Evolutionary conservation across 2,113 vertebrate genomes (phyloP), one percentile per base, ranked within the genome.

Genomic region (Lates calcarifer): DNA sequence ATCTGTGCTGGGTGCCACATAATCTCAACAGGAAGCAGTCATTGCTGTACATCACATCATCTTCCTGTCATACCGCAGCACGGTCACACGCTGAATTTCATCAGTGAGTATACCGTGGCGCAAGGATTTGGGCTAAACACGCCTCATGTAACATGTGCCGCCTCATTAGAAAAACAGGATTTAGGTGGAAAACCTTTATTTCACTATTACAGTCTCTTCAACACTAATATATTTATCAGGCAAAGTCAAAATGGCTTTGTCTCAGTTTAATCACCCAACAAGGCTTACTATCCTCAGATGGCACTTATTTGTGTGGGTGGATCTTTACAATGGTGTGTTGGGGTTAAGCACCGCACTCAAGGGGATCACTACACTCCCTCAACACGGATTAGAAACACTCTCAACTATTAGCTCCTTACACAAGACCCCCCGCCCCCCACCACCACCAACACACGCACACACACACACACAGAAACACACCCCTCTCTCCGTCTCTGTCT

Each of bases 1-100:
- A 91, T 91, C 91, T 93, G 90, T 88, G 91, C 90, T 79, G 86
- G 87, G 73, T 67, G 79, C 84, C 81, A 82, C 89, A 87, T 90
- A 91, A 90, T 90, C 88, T 90, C 88, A 85, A 84, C 86, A 90
- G 82, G 86, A 89, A 87, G 79, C 83, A 77, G 79, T 81, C 82
- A 49, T 63, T 56, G 66, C 51, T 77, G 49, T 64, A 74, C 84
- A 75, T 85, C 87, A 82, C 85, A 75, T 90, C 76, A 73, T 82
- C 75, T 88, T 92, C 88, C 81, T 81, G 84, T 82, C 77, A 77
- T n/a, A 49, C 18, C 7, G 17, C 61, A 64, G 60, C 28, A 61
- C 43, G 66, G 26, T 51, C 28, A 75, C 69, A 70, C 49, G 11
- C 49, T 73, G 71, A 73, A 39, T 82, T 69, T 58, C 31, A 63